Evolutionary conservation across 2,888 invertebrate species (phyloP), one percentile per base, ranked within the genome.

Genomic region (Drosophila paramelanica): DNA sequence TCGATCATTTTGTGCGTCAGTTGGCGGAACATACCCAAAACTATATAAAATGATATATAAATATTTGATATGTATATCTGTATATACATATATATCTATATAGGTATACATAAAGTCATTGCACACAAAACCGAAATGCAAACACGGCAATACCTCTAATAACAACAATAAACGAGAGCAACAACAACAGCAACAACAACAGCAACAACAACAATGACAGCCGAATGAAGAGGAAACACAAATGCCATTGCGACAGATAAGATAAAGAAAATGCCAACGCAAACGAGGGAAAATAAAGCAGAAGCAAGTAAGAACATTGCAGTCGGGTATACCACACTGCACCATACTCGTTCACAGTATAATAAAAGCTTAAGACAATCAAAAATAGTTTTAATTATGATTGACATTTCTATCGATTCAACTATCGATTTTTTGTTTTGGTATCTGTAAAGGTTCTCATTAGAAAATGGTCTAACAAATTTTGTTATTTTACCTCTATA

Each of bases 1-100:
- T 76, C 80, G 77, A 76, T 78, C 64, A 73, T 62, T 57, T 50
- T 52, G 65, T 78, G 78, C 73, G 77, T 73, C 81, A 79, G 68
- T 43, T 42, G 41, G 49, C 23, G 25, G n/a, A 36, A 25, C 55
- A 52, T 72, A 42, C 51, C 52, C 53, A 53, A 47, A 50, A 25
- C 46, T 51, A 47, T 42, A 52, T 56, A 43, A 41, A 17, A 41
- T 13, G 13, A 31, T 49, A 51, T 55, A 57, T 20, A 49, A 25
- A 43, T 42, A 53, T 17, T 5, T 31, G 17, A 33, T 8, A 7
- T 59, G 6, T 45, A 17, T 17, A 49, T 31, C 31, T 53, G 53
- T 36, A 39, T 56, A 23, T 23, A 53, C 58, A 36, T 39, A 31
- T 1, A 41, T 17, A 33, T n/a, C 3, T 49, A 46, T 38, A 14